A percentile compares a stretch with the other conserved stretches of the same genome.
These are phyloP conservation scores for Syngnathus typhle DNA, from an alignment of 2,113 vertebrate species.

Conservation along the genomic window DNA sequence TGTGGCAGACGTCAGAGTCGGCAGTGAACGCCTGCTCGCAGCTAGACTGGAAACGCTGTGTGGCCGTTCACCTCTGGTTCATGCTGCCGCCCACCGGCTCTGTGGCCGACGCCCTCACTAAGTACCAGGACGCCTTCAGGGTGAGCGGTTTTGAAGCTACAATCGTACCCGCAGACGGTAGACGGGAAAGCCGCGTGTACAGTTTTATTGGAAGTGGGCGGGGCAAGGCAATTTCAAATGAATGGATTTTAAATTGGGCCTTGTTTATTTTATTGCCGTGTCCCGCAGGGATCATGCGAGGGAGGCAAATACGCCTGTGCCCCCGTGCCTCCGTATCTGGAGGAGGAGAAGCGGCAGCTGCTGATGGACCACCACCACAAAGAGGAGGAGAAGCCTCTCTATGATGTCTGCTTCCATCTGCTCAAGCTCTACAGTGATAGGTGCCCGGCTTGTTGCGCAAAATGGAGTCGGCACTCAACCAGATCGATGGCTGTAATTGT, in stretches of 20 bases:
- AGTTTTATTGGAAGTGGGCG: too few species aligned
- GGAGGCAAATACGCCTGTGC: constrained; percentile 78
- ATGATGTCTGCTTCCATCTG: constrained; percentile 90
- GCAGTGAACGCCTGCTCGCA: constrained; percentile 80
- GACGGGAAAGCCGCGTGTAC: too few species aligned
- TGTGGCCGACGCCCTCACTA: constrained; percentile 78
- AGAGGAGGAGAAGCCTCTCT: constrained; percentile 65
- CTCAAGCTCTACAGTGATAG: constrained; percentile 94
- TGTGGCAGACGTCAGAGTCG: constrained; percentile 82
- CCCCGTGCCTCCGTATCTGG: constrained; percentile 85
- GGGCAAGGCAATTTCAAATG: too few species aligned
- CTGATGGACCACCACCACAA: constrained; percentile 41
- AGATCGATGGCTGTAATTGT: too few species aligned
- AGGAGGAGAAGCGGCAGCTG: constrained; percentile 45
- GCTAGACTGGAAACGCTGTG: constrained; percentile 90
- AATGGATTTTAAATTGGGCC: not conserved
- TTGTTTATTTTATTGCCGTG: not conserved
- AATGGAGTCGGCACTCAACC: too few species aligned
- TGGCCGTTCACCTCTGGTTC: constrained; percentile 93
- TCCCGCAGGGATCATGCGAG: constrained; percentile 71
- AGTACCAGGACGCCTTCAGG: constrained; percentile 87
- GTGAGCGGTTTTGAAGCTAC: constrained; percentile 51
- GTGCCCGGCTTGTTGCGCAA: constrained; percentile 47
- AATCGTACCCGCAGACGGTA: too few species aligned
- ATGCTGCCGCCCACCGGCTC: constrained; percentile 89